Percentiles rank a stretch among this genome's conserved stretches.
These are phyloP conservation scores for Daubentonia madagascariensis DNA, from an alignment of 2,113 vertebrate species.

Conservation along the genomic window DNA sequence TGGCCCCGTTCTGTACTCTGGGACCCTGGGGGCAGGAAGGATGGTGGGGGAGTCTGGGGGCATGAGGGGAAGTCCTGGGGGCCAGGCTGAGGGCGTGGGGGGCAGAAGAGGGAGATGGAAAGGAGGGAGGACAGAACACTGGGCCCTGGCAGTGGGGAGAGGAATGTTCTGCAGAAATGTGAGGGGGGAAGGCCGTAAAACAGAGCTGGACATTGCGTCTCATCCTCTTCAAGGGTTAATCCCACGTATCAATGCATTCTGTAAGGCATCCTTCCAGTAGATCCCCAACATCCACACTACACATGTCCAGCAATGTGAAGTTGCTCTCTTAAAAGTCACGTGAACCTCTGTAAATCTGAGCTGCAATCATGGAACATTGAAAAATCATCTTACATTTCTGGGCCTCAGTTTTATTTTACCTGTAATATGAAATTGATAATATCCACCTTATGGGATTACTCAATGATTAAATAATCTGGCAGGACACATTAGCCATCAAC, in stretches of 20 bases:
- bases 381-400: too few relatives aligned
- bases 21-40: not conserved
- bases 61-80: fast-evolving
- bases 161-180: fast-evolving
- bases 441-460: too few relatives aligned
- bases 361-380: fast-evolving
- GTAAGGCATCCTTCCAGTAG: fast-evolving
- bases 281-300: fast-evolving
- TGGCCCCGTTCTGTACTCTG: fast-evolving
- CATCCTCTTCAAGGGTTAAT: too few relatives aligned
- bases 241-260: fast-evolving
- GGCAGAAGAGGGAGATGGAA: fast-evolving
- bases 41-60: fast-evolving
- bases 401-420: not conserved
- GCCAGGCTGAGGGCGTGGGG: fast-evolving
- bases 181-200: fast-evolving
- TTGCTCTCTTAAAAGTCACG: fast-evolving
- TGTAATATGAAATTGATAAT: not conserved
- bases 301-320: fast-evolving
- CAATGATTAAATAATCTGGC: not conserved
- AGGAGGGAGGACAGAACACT: fast-evolving
- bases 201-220: fast-evolving
- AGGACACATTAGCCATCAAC: too few relatives aligned
- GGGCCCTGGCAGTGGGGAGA: fast-evolving
- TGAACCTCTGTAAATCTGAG: fast-evolving